These are phyloP conservation scores for Caenorhabditis inopinata DNA, from an alignment of 1,140 invertebrate species.

Conservation along the genomic window DNA sequence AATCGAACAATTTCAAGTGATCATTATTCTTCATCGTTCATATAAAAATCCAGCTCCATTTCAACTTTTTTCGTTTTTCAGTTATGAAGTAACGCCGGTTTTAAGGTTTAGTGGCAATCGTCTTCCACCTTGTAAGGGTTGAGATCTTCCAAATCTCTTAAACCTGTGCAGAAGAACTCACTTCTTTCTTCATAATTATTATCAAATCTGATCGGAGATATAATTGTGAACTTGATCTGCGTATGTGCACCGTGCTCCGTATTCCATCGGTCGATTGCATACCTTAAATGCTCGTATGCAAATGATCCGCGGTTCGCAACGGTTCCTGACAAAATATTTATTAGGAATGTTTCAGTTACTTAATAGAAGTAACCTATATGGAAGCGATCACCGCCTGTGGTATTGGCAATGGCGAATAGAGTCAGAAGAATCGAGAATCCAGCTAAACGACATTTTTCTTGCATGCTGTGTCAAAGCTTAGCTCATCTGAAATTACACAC, in stretches of 20 bases:
- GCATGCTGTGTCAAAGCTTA: constrained; percentile 23
- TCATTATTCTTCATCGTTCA: too few relatives aligned
- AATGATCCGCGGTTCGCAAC: constrained; percentile 26
- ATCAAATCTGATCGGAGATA: constrained; percentile 39
- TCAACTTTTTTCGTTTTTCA: too few relatives aligned
- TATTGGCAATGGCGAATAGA: not conserved
- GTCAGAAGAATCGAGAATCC: constrained; percentile 14
- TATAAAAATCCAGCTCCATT: too few relatives aligned
- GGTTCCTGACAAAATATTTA: not conserved
- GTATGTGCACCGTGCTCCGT: constrained; percentile 45
- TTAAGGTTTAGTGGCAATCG: too few relatives aligned
- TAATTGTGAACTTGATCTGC: constrained; percentile 45
- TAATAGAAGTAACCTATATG: not conserved
- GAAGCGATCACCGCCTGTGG: not conserved
- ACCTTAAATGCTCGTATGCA: constrained; percentile 46
- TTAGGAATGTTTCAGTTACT: not conserved
- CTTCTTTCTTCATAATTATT: constrained; percentile 34
- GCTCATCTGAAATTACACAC: not conserved
- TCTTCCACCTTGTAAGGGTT: too few relatives aligned
- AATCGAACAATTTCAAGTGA: too few relatives aligned
- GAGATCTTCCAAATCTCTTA: too few relatives aligned
- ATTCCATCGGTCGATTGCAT: constrained; percentile 59
- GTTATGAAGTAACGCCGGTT: too few relatives aligned
- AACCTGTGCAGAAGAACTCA: not conserved
- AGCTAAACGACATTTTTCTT: constrained; percentile 28